Evolutionary conservation across 2,797 vertebrate species (phyloP).

Genomic region (Cheirogaleus major): DNA sequence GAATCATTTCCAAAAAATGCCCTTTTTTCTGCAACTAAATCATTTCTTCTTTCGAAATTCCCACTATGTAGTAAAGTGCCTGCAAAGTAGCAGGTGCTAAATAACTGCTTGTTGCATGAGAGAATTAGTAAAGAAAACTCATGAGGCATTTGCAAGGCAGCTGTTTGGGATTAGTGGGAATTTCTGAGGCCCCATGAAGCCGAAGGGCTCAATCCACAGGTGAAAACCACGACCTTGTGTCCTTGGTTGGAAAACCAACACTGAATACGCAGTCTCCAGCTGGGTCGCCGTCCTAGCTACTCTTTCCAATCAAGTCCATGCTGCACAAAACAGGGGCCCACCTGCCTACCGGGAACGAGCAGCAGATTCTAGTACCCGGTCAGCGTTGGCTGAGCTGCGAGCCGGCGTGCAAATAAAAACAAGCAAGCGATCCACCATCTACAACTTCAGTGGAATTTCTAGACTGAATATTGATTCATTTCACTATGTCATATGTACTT

Average conservation of each 20-base stretch:
- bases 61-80: neutral
- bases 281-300: fast-evolving
- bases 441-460: neutral
- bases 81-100: neutral
- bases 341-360: neutral
- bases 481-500: neutral
- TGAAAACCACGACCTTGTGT: neutral
- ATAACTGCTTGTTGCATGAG: neutral
- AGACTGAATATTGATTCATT: neutral
- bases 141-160: neutral
- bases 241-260: neutral
- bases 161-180: constrained; percentile 53
- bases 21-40: neutral
- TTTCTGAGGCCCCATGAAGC: constrained; percentile 19
- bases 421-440: neutral
- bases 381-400: neutral
- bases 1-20: neutral
- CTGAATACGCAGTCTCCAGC: fast-evolving
- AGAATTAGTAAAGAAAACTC: neutral
- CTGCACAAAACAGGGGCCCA: fast-evolving
- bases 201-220: neutral
- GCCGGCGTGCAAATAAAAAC: too few species aligned
- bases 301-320: neutral
- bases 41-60: neutral
- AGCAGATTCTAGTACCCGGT: fast-evolving